Percentiles rank a stretch among this genome's conserved stretches.
Conservation (phyloP, 2,113 vertebrate species). For the Barnardius zonarius region DNA sequence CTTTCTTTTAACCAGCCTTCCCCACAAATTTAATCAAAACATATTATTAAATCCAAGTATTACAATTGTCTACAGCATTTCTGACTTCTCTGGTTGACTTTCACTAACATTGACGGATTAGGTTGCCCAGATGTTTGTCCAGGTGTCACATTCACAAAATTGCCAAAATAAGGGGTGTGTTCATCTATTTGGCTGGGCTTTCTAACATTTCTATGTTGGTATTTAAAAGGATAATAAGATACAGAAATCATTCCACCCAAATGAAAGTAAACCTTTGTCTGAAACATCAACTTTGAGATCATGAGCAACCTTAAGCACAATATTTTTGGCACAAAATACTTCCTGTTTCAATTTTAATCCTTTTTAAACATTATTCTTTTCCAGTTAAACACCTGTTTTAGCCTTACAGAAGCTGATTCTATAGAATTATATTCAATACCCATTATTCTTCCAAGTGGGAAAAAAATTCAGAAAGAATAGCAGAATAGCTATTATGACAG, state of each 20-base stretch:
- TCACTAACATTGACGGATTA: slow-evolving; percentile 83
- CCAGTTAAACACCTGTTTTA: slow-evolving; percentile 65
- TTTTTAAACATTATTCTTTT: slow-evolving; percentile 58
- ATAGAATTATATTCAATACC: slow-evolving; percentile 25
- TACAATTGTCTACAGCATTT: slow-evolving; percentile 68
- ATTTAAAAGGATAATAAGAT: slow-evolving; percentile 71
- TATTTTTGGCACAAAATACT: slow-evolving; percentile 50
- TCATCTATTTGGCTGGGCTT: slow-evolving; percentile 68
- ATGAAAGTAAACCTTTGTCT: slow-evolving; percentile 73
- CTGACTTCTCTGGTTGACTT: slow-evolving; percentile 78
- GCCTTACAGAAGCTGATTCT: slow-evolving; percentile 43
- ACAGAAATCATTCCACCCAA: slow-evolving; percentile 54
- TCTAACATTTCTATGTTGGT: slow-evolving; percentile 62
- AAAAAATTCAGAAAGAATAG: slow-evolving; percentile 1
- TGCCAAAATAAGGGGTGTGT: slow-evolving; percentile 76
- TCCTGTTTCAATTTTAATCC: slow-evolving; percentile 66
- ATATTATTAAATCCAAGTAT: slow-evolving; percentile 23
- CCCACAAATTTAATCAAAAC: neutral
- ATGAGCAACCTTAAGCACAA: slow-evolving; percentile 7
- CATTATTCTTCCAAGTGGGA: slow-evolving; percentile 49
- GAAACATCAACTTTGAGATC: slow-evolving; percentile 13
- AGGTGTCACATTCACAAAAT: slow-evolving; percentile 80
- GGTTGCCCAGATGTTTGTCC: slow-evolving; percentile 81
- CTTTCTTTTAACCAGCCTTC: neutral
- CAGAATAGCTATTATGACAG: slow-evolving; percentile 17